Evolutionary conservation across 2,888 invertebrate genomes (phyloP), one percentile per base, ranked within the genome.

Genomic region (Drosophila paranaensis): DNA sequence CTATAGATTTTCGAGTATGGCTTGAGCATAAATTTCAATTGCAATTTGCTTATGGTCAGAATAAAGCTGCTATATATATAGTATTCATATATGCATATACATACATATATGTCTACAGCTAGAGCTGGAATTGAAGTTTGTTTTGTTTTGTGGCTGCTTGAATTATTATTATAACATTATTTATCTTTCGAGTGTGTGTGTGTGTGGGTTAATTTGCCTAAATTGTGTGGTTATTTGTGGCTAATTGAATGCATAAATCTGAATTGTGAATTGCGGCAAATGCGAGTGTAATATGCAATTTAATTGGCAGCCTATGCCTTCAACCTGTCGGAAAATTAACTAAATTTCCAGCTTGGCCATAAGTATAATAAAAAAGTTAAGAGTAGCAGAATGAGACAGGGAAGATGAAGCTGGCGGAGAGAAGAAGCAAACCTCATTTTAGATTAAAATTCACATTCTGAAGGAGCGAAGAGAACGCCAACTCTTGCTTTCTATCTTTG

Each of bases 221-320:
- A 85, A 79, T 74, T 85, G 82, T 85, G 72, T 83, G 82, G 61
- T 85, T 71, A 85, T 88, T 83, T 88, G 82, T 64, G 77, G 80
- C 65, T 77, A 88, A 85, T 88, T 85, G 67, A 79, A 85, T 71
- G 65, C 77, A 79, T 85, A 79, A 79, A 79, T 77, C 70, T 60
- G 48, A 66, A 81, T 66, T 37, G 62, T 56, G 69, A 71, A 70
- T 68, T 68, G 51, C 54, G 16, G 45, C 51, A 48, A 81, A 62
- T 72, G 79, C 65, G 20, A 62, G 56, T 60, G 62, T 69, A 79
- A 88, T 85, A 53, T 60, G 25, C 63, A 39, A 60, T 74, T 71
- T 77, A 82, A 82, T 82, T 88, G 74, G 60, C 16, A 27, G 53
- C 37, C 25, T 39, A n/a, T 25, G 48, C 20, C 50, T 35, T 37